Percentiles rank a stretch among this genome's conserved stretches.
Evolutionary conservation across 2,113 vertebrate species (phyloP).

Genomic region (Oncorhynchus clarkii): DNA sequence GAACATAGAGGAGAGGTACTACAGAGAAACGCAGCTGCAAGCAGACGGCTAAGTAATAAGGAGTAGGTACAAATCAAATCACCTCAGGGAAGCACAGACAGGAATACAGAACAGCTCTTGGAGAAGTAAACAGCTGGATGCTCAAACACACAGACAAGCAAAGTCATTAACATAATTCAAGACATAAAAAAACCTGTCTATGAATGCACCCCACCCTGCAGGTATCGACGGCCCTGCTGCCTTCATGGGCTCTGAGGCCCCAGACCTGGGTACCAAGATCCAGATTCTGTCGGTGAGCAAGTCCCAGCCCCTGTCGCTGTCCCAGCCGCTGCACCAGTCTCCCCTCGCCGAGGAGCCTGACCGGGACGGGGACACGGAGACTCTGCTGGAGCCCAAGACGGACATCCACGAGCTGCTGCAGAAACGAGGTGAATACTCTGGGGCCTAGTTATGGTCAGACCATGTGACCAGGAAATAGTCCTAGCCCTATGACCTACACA

Average conservation of each 20-base stretch:
- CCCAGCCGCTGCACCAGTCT: slow-evolving; percentile 55
- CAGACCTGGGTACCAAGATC: slow-evolving; percentile 72
- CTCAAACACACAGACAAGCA: not conserved
- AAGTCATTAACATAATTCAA: not conserved
- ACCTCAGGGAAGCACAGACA: not conserved
- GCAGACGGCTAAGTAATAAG: no score
- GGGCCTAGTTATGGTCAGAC: no score
- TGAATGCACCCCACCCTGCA: slow-evolving; percentile 38
- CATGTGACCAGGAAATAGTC: no score
- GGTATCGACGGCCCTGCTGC: slow-evolving; percentile 90
- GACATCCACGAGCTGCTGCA: slow-evolving; percentile 88
- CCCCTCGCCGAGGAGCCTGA: slow-evolving; percentile 68
- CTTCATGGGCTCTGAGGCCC: slow-evolving; percentile 76
- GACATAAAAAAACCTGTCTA: not conserved
- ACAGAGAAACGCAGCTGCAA: not conserved
- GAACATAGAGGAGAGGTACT: not conserved
- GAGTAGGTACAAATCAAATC: not conserved
- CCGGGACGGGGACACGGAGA: slow-evolving; percentile 67
- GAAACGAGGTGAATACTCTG: slow-evolving; percentile 75
- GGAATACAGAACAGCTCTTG: not conserved
- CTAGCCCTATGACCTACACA: no score
- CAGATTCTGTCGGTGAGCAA: slow-evolving; percentile 77
- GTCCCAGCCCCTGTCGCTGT: slow-evolving; percentile 41
- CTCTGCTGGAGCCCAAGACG: slow-evolving; percentile 73
- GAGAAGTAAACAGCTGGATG: not conserved